A percentile compares a stretch with the other conserved stretches of the same genome.
Conservation (phyloP, 1,140 invertebrate genomes). For the Heterodera schachtii region DNA sequence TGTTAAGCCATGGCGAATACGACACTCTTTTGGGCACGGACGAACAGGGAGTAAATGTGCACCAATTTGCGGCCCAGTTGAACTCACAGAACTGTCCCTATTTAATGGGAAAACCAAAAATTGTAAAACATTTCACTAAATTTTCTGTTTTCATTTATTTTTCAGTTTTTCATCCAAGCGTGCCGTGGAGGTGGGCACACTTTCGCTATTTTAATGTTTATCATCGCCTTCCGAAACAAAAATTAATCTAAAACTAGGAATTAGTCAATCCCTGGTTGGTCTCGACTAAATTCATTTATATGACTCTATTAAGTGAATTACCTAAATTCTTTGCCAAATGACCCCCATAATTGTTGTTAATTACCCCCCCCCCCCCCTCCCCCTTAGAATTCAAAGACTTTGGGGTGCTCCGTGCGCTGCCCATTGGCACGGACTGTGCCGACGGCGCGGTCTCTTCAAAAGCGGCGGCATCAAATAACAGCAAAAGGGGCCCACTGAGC, state of each 20-base stretch:
- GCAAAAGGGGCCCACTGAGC: constrained; percentile 11
- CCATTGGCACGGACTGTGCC: background rate
- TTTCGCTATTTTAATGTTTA: background rate
- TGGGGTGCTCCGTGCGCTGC: constrained; percentile 7
- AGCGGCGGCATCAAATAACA: constrained; percentile 5
- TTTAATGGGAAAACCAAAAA: constrained; percentile 75
- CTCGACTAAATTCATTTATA: too few relatives aligned
- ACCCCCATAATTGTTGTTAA: too few relatives aligned
- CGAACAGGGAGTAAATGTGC: constrained; percentile 50
- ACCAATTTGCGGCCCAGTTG: constrained; percentile 68
- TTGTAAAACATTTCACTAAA: constrained; percentile 55
- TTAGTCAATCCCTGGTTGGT: too few relatives aligned
- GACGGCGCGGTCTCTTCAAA: constrained; percentile 7
- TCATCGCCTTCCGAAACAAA: background rate
- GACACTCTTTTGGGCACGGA: constrained; percentile 62
- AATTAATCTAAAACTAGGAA: too few relatives aligned
- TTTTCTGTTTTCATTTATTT: background rate
- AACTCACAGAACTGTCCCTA: constrained; percentile 71
- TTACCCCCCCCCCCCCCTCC: background rate
- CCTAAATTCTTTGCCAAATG: too few relatives aligned
- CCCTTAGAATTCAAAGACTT: constrained; percentile 14
- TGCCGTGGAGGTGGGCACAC: constrained; percentile 69
- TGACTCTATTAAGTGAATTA: too few relatives aligned
- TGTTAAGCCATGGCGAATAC: constrained; percentile 64
- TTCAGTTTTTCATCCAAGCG: constrained; percentile 75